Evolutionary conservation across 2,797 vertebrate genomes (phyloP).

Genomic region (Babyrousa celebensis): DNA sequence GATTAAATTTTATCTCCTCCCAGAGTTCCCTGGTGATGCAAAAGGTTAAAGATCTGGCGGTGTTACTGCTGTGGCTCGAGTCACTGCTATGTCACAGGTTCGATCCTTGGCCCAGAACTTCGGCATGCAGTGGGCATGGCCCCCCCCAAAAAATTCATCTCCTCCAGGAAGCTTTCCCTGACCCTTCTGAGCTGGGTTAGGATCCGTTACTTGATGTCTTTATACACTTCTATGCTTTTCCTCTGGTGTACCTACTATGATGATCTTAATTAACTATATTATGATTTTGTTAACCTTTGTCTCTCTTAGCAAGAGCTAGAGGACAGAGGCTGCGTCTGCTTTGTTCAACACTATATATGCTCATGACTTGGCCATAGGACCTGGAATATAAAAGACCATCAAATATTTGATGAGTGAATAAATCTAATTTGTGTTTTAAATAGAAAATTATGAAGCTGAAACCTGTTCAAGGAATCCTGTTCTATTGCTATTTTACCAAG

Average conservation of each 20-base stretch:
- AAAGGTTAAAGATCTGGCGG: no score
- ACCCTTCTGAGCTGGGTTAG: not conserved
- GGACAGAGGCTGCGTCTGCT: not conserved
- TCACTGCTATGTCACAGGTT: no score
- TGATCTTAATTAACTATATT: not conserved
- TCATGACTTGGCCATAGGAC: not conserved
- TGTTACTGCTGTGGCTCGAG: no score
- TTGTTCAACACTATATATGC: not conserved
- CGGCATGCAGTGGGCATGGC: no score
- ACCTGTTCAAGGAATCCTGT: not conserved
- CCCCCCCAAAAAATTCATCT: no score
- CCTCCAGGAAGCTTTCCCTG: slow-evolving; percentile 10
- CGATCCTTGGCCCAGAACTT: no score
- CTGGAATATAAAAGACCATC: not conserved
- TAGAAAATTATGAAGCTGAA: slow-evolving; percentile 14
- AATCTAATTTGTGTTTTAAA: slow-evolving; percentile 32
- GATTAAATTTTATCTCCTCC: not conserved
- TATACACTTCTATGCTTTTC: not conserved
- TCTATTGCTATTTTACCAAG: slow-evolving; percentile 16
- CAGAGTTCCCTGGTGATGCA: no score
- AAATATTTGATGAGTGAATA: not conserved
- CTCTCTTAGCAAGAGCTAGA: slow-evolving; percentile 12
- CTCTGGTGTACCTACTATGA: not conserved
- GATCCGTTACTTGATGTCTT: not conserved
- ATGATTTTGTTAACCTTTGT: not conserved